phyloP scores from a whole-genome alignment of 2,797 vertebrate genomes.

The Mus spretus region DNA sequence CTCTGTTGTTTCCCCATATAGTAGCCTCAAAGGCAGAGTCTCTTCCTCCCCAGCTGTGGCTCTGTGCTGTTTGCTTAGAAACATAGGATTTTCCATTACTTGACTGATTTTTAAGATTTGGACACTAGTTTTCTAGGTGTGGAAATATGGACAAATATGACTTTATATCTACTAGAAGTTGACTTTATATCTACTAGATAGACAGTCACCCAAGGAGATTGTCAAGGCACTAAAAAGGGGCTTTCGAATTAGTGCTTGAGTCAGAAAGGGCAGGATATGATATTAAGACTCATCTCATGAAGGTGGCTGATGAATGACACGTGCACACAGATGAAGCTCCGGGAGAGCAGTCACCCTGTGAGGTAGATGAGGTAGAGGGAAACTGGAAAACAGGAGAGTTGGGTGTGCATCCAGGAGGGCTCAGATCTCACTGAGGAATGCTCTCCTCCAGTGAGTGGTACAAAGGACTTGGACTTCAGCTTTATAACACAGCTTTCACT shows the following conservation, averaged over 20 bases:
- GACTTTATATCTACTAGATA: not conserved
- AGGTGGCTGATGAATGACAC: not conserved
- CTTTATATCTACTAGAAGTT: not conserved
- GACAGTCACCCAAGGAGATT: not conserved
- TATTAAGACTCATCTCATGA: not conserved
- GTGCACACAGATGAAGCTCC: not conserved
- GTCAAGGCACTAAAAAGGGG: not conserved
- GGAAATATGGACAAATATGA: conserved; percentile 29
- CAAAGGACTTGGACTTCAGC: not conserved
- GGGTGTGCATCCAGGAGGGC: not conserved
- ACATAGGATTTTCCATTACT: not conserved
- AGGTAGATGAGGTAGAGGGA: not conserved
- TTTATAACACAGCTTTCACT: too few species aligned
- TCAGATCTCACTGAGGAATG: not conserved
- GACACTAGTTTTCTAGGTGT: conserved; percentile 26
- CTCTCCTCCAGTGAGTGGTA: not conserved
- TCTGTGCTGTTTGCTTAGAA: conserved; percentile 5
- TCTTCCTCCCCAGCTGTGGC: not conserved
- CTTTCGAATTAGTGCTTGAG: not conserved
- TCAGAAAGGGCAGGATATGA: not conserved
- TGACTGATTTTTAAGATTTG: not conserved
- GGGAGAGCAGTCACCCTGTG: not conserved
- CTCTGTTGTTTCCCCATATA: not conserved
- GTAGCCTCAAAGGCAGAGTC: not conserved
- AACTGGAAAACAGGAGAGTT: not conserved